phyloP scores from a whole-genome alignment of 2,113 vertebrate genomes.

The Nerophis lumbriciformis region DNA sequence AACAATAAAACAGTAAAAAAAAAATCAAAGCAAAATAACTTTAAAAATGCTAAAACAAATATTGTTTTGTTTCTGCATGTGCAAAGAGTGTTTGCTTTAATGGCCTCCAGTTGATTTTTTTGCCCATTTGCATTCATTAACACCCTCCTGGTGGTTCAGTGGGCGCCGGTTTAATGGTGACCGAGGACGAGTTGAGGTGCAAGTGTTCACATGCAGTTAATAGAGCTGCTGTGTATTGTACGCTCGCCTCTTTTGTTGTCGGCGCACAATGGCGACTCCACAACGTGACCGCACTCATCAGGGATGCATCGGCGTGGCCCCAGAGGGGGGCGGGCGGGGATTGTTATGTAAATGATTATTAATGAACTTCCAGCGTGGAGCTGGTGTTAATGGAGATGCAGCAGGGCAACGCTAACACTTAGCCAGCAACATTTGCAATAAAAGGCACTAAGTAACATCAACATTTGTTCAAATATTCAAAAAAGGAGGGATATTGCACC shows the following conservation, averaged over 20 bases:
- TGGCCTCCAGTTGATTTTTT: not conserved
- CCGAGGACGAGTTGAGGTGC: constrained; percentile 2
- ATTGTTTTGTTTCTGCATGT: not conserved
- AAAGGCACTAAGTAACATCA: too few species aligned
- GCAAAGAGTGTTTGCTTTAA: not conserved
- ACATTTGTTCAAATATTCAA: not conserved
- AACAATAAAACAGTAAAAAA: not conserved
- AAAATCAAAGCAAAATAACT: not conserved
- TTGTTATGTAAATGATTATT: constrained; percentile 57
- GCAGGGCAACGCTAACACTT: constrained; percentile 1
- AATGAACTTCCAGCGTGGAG: constrained; percentile 47
- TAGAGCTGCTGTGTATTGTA: constrained; percentile 38
- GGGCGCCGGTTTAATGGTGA: constrained; percentile 14
- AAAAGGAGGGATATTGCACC: not conserved
- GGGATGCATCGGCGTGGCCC: constrained; percentile 37
- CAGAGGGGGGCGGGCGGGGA: constrained; percentile 14
- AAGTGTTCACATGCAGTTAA: constrained; percentile 28
- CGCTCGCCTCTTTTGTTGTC: constrained; percentile 44
- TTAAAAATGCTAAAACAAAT: not conserved
- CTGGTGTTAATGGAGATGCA: constrained; percentile 13
- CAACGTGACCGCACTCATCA: constrained; percentile 37
- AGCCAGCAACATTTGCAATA: constrained; percentile 1
- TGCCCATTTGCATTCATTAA: constrained; percentile 1
- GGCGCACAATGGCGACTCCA: constrained; percentile 28
- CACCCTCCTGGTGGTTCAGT: not conserved